Base-by-base conservation (phyloP, 2,888 invertebrate species). In the Brassicogethes aeneus region DNA sequence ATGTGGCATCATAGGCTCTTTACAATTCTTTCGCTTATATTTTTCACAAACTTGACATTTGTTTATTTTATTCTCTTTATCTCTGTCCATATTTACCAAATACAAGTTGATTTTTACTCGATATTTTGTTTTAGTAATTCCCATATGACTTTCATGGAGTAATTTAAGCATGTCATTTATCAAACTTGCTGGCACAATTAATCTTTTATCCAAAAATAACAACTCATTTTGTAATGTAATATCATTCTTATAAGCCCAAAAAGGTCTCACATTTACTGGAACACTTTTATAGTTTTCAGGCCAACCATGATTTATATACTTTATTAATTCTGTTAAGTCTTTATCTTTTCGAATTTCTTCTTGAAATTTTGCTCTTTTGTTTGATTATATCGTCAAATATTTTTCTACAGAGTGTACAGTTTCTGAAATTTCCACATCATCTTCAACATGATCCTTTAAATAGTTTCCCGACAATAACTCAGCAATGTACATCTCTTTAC, bases 131-230 rank as follows among this genome's bases (percentile, higher is more conserved):
- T 48, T n/a, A n/a, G n/a, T n/a, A n/a, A n/a, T n/a, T n/a, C n/a
- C n/a, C n/a, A n/a, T n/a, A n/a, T n/a, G n/a, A 17, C 48, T 44
- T 43, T 48, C 49, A 35, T 52, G 50, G 23, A 51, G 17, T 12
- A 41, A 2, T 41, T 49, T 34, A 7, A 48, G 30, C 7, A 50
- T 45, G 10, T 23, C 23, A 7, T 23, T 23, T 10, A 5, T 23
- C 5, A 23, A 10, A 7, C 5, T 23, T 23, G 5, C 10, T 7
- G 23, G 23, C 5, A 23, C 10, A 7, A 23, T 23, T 7, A 23
- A 5, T 23, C 10, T 23, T 5, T 23, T 23, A 10, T 10, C 23
- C 10, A 23, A 23, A 23, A 7, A 23, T 10, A 23, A 10, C 7
- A 23, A 5, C 7, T 10, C 23, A 23, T 23, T 10, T 23, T 23